Evolutionary conservation across 92 coral and sea anemone genomes (phyloP), one percentile per base, ranked within the genome.

Genomic region (Metridium senile): DNA sequence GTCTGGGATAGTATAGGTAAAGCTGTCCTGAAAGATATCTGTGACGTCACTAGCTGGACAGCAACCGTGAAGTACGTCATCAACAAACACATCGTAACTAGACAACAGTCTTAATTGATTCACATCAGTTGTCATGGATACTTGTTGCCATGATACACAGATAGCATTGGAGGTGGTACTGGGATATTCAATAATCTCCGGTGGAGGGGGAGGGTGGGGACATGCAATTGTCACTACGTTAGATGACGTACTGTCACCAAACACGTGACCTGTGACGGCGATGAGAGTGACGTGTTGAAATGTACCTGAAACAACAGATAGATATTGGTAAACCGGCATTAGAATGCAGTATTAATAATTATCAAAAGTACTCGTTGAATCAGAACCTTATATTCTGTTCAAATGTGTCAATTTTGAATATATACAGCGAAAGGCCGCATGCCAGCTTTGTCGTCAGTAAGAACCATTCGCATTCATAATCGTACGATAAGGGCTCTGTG

Each of bases 241-340:
- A 16, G 97, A 91, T 19, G 76, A 89, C 32, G 70, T 74, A 81
- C 97, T 91, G 80, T 91, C 91, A 0, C 97, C 97, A 26, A 88
- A 93, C 57, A 84, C 82, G 82, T 88, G 97, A 1, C 84, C 64
- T 9, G 97, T 85, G 34, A 91, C 82, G 2, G 97, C 97, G 29
- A 89, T 22, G 59, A 91, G 58, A 26, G 61, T 72, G 18, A 91
- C 75, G 20, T 75, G 64, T 34, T 75, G 73, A 23, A 68, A 66
- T 62, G 72, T 57, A 62, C 82, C 89, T 84, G 77, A 23, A 68
- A 78, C 10, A 29, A 6, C 2, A n/a, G 2, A 45, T 45, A 45
- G 17, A 45, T 45, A 45, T 45, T 33, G 34, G 28, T 27, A 33
- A 3, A 64, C 11, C 4, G n/a, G 7, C 62, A 57, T 57, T 18